Evolutionary conservation across 2,113 vertebrate species (phyloP).

Genomic region (Rynchops niger): DNA sequence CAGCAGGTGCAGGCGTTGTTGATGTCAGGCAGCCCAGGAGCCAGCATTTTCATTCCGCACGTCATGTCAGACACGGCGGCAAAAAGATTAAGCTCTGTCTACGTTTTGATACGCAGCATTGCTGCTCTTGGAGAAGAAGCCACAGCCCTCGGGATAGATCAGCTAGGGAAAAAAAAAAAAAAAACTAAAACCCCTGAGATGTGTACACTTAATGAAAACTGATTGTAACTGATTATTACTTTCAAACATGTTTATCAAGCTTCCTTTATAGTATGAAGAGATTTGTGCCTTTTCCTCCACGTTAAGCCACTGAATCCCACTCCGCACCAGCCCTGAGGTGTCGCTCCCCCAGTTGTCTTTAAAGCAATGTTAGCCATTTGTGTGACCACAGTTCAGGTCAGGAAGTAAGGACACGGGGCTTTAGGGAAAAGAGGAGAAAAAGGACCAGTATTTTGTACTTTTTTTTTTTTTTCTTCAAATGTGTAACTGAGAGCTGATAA

Average conservation of each 20-base stretch:
- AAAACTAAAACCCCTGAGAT: fast-evolving
- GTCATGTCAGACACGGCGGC: fast-evolving
- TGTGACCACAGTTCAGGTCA: neutral
- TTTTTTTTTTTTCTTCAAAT: neutral
- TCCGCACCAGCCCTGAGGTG: neutral
- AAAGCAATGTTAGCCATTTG: neutral
- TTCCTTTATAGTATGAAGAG: neutral
- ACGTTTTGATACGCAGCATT: no score
- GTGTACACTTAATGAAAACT: neutral
- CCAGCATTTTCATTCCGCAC: neutral
- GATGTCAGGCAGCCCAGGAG: neutral
- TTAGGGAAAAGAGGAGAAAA: neutral
- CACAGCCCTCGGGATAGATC: neutral
- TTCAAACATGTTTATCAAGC: neutral
- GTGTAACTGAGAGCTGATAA: neutral
- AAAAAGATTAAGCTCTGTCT: neutral
- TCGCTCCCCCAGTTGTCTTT: neutral
- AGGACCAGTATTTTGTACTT: neutral
- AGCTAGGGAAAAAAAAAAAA: neutral
- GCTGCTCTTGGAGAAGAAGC: neutral
- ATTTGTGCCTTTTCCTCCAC: neutral
- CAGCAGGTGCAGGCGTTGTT: fast-evolving
- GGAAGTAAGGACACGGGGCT: neutral
- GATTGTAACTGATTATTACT: neutral
- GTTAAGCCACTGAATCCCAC: neutral